Evolutionary conservation across 92 coral and sea anemone genomes (phyloP), one percentile per base, ranked within the genome.

Genomic region (Palythoa grandiflora): DNA sequence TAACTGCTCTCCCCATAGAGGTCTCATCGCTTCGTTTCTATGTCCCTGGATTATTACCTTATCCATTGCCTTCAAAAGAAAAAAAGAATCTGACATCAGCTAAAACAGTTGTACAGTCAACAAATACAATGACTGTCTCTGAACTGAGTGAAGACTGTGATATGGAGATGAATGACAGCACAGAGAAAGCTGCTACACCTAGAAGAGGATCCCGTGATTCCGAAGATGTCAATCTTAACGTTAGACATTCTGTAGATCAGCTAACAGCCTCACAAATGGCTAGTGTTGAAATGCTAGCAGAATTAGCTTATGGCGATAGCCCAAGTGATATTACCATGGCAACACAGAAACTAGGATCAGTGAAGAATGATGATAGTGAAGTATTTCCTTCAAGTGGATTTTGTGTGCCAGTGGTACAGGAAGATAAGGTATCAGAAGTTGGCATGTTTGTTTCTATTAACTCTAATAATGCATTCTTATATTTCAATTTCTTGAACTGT

Each of bases 341-440:
- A 61, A 55, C 90, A 44, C 80, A 55, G 52, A 90, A 80, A 70
- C 78, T 88, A 59, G 19, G 77, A 17, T 85, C 91, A 36, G 73
- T 75, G 35, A 74, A 51, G 11, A 77, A 73, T 60, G 39, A 60
- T 21, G 93, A 92, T 77, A 81, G 63, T 53, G 92, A 90, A 61
- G 93, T 91, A 55, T 93, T 88, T 57, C 94, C 94, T 13, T 90
- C 98, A 13, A 95, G 97, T 87, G 98, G 99, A 17, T 97, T 95
- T 87, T 97, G 97, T 83, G 88, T 95, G 73, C 94, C 94, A 21
- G 83, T 91, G 77, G 89, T 84, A 6, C 91, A 89, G 61, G 91
- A 89, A 76, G 39, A 51, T 36, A 86, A 61, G 79, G 48, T 47
- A 36, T 60, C 74, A 12, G 63, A 90, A 96, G 98, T 96, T 75